These are phyloP conservation scores for Philereme transversata DNA, from an alignment of 2,888 invertebrate species.

Conservation along the genomic window DNA sequence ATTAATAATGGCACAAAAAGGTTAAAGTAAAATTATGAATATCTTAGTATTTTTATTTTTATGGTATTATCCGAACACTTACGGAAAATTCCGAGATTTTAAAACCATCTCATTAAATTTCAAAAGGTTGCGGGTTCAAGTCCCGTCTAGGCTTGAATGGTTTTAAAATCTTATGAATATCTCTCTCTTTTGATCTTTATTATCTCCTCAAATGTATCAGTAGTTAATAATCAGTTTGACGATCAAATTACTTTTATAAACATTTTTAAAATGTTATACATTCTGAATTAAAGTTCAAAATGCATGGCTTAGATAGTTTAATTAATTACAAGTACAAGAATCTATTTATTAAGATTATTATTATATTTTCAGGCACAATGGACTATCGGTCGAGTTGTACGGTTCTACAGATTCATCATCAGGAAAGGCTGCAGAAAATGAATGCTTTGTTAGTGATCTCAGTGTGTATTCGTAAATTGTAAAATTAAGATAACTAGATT, in stretches of 20 bases:
- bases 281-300: too few species aligned
- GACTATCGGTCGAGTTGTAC: slow-evolving; percentile 56
- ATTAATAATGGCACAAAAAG: slow-evolving; percentile 35
- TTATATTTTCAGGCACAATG: slow-evolving; percentile 57
- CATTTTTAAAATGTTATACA: too few species aligned
- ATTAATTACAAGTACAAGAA: too few species aligned
- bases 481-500: neutral
- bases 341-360: neutral
- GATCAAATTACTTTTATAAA: neutral
- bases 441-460: slow-evolving; percentile 57
- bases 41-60: neutral
- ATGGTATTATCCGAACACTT: too few species aligned
- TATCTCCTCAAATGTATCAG: neutral
- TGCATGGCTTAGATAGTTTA: too few species aligned
- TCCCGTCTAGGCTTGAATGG: too few species aligned
- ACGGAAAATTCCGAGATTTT: too few species aligned
- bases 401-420: slow-evolving; percentile 58
- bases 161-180: too few species aligned
- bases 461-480: slow-evolving; percentile 49
- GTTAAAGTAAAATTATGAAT: slow-evolving; percentile 17
- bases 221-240: neutral
- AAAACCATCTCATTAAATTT: too few species aligned
- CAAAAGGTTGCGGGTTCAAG: too few species aligned
- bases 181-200: too few species aligned
- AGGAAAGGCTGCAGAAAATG: slow-evolving; percentile 60